phyloP scores from a whole-genome alignment of 2,113 vertebrate species.

The Zosterops japonicus region DNA sequence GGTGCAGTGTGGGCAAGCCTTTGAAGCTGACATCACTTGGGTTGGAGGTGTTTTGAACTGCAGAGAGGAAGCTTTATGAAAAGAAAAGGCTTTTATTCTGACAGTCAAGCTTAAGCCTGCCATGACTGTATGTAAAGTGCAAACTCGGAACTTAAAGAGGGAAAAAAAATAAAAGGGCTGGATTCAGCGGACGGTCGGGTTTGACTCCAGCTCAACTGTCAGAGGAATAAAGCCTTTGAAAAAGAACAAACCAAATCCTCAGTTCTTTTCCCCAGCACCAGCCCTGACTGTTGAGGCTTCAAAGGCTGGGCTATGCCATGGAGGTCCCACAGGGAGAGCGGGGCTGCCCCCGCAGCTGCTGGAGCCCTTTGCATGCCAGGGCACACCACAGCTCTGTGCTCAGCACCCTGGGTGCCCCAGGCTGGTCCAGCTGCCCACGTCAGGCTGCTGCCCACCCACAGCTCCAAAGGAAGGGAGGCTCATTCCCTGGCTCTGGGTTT shows the following conservation, averaged over 20 bases:
- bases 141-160: background rate
- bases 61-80: background rate
- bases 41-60: slow-evolving; percentile 53
- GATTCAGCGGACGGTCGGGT: background rate
- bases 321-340: background rate
- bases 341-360: background rate
- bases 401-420: fast-evolving
- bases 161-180: slow-evolving; percentile 48
- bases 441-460: background rate
- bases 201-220: slow-evolving; percentile 25
- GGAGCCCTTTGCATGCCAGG: fast-evolving
- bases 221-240: slow-evolving; percentile 57
- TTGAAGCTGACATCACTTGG: slow-evolving; percentile 35
- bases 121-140: slow-evolving; percentile 6
- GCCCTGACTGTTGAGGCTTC: background rate
- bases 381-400: background rate
- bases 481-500: background rate
- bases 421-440: background rate
- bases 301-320: background rate
- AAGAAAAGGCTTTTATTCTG: slow-evolving; percentile 62
- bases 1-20: background rate
- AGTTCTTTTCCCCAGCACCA: background rate
- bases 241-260: slow-evolving; percentile 52
- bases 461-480: background rate
- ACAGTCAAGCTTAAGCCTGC: slow-evolving; percentile 48